These are phyloP conservation scores for Archivesica marissinica DNA, from an alignment of 1,140 invertebrate genomes.

Conservation along the genomic window DNA sequence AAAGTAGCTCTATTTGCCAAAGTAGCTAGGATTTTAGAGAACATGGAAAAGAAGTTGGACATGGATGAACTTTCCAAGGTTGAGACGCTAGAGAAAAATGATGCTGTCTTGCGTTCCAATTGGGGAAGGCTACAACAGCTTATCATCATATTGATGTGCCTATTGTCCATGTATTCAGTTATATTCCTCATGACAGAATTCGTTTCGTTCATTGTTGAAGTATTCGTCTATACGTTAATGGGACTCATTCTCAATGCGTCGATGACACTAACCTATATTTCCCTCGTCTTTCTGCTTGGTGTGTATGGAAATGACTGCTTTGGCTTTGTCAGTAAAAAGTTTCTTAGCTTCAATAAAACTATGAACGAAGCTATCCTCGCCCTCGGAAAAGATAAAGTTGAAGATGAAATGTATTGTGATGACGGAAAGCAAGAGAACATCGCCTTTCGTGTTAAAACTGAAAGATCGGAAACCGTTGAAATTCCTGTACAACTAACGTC, in stretches of 20 bases:
- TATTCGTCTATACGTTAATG: conserved; percentile 69
- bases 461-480: background rate
- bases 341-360: conserved; percentile 67
- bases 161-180: conserved; percentile 65
- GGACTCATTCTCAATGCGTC: conserved; percentile 68
- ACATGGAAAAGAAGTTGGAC: background rate
- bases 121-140: conserved; percentile 30
- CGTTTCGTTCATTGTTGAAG: conserved; percentile 65
- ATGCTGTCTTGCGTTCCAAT: background rate
- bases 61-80: background rate
- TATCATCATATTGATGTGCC: conserved; percentile 52
- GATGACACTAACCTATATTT: conserved; percentile 58
- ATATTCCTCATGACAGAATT: conserved; percentile 65
- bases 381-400: conserved; percentile 62
- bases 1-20: background rate
- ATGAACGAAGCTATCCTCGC: conserved; percentile 43
- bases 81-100: conserved; percentile 23
- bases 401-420: conserved; percentile 57
- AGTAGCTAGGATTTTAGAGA: background rate
- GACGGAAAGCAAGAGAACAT: conserved; percentile 65
- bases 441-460: conserved; percentile 59
- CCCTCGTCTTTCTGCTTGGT: conserved; percentile 62
- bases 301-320: conserved; percentile 66
- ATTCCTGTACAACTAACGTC: background rate
- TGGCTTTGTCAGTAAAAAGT: conserved; percentile 64